Conservation (phyloP, 2,113 vertebrate species). For the Sprattus sprattus region DNA sequence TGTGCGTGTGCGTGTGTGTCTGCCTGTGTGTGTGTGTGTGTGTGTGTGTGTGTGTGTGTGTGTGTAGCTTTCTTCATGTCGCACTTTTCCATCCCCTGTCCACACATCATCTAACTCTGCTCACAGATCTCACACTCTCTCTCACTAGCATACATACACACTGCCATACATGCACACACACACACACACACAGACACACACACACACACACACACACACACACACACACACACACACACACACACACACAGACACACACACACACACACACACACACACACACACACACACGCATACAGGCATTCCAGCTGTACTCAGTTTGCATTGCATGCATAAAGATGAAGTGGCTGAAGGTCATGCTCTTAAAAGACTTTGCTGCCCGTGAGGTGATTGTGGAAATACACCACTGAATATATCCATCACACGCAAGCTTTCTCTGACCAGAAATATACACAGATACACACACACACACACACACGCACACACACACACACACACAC, state of each 20-base stretch:
- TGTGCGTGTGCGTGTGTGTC: too few species aligned
- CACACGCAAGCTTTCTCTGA: not conserved
- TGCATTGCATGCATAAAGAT: not conserved
- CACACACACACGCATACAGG: not conserved
- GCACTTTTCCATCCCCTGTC: too few species aligned
- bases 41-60: too few species aligned
- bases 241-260: not conserved
- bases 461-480: not conserved
- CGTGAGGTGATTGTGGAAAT: not conserved
- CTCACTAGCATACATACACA: slow-evolving; percentile 36
- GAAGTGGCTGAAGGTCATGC: not conserved
- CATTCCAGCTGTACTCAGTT: slow-evolving; percentile 29
- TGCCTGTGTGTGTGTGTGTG: too few species aligned
- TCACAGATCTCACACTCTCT: slow-evolving; percentile 30
- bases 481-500: not conserved
- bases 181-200: slow-evolving; percentile 5
- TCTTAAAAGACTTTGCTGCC: not conserved
- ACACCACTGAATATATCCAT: not conserved
- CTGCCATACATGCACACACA: slow-evolving; percentile 27
- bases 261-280: not conserved
- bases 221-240: not conserved
- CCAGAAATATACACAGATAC: not conserved
- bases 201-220: not conserved
- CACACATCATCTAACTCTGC: too few species aligned
- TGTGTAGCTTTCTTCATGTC: too few species aligned